These are phyloP conservation scores for Nebria ingens DNA, from an alignment of 1,140 invertebrate genomes.

Conservation along the genomic window DNA sequence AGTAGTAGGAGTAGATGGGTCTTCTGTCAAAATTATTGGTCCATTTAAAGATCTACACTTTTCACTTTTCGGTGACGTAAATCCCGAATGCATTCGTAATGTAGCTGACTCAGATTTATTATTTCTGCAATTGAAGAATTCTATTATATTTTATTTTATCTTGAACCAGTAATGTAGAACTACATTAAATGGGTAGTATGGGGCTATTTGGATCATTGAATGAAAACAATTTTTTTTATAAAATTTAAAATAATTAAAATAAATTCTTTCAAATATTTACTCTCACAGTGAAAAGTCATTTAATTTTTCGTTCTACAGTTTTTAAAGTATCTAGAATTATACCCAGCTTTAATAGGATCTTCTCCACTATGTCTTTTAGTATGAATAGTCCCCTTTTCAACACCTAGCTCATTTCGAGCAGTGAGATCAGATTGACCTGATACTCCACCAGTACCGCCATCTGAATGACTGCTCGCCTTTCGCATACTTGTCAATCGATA, in stretches of 20 bases:
- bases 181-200: too few species aligned
- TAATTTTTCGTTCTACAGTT: too few species aligned
- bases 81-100: not conserved
- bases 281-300: too few species aligned
- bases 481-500: conserved; percentile 85
- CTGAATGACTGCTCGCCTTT: conserved; percentile 80
- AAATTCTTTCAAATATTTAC: too few species aligned
- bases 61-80: conserved; percentile 42
- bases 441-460: conserved; percentile 40
- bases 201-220: too few species aligned
- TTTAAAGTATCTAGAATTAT: conserved; percentile 16
- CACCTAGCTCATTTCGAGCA: conserved; percentile 37
- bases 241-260: too few species aligned
- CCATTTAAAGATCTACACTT: conserved; percentile 52
- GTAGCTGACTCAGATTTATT: not conserved
- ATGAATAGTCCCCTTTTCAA: conserved; percentile 90
- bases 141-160: too few species aligned
- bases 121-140: not conserved
- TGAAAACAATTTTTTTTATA: too few species aligned
- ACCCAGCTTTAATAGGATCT: conserved; percentile 67
- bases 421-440: conserved; percentile 41
- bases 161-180: too few species aligned
- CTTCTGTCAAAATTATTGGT: conserved; percentile 49
- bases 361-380: conserved; percentile 93
- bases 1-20: conserved; percentile 42